Evolutionary conservation across 2,113 vertebrate genomes (phyloP), one percentile per base, ranked within the genome.

Genomic region (Crotophaga sulcirostris): DNA sequence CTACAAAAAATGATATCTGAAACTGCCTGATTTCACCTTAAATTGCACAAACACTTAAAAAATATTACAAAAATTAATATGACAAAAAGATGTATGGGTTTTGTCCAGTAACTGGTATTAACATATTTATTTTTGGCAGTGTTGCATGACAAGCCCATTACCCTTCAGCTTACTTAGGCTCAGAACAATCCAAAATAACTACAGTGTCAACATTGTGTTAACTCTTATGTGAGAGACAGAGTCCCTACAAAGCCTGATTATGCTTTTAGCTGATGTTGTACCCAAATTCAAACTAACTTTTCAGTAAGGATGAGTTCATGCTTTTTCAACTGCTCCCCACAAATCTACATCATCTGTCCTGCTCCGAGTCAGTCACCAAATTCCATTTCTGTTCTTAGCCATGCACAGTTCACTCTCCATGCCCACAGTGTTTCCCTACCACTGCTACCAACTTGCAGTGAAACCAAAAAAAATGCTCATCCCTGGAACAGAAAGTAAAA

Each of bases 401-500:
- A 83, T 1, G 1, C 67, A 54, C 0, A 9, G 72, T 40, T 95
- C 63, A 23, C 51, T 84, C 63, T 60, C 40, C 18, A 24, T 24
- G 70, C 62, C 59, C 54, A 62, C 36, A 81, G 59, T 23, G 12
- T 66, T 76, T 84, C 69, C 64, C 38, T 45, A 84, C 31, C 55
- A 73, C 77, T 59, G 58, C 77, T 24, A 55, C 60, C 45, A 59
- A 58, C 3, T 29, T 11, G 45, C 34, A 67, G 52, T 63, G 69
- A 78, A 91, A 58, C n/a, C 47, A 87, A 81, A 52, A 33, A 75
- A 84, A 79, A 75, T 17, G 44, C 15, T 76, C 5, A 10, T 40
- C 31, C 44, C 58, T 63, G 25, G 33, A 91, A 89, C 25, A 87
- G 33, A 92, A 82, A 29, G 78, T 36, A 87, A 92, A 95, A 96